Evolutionary conservation across 2,888 invertebrate species (phyloP).

Genomic region (Torymus aiolomorphi): DNA sequence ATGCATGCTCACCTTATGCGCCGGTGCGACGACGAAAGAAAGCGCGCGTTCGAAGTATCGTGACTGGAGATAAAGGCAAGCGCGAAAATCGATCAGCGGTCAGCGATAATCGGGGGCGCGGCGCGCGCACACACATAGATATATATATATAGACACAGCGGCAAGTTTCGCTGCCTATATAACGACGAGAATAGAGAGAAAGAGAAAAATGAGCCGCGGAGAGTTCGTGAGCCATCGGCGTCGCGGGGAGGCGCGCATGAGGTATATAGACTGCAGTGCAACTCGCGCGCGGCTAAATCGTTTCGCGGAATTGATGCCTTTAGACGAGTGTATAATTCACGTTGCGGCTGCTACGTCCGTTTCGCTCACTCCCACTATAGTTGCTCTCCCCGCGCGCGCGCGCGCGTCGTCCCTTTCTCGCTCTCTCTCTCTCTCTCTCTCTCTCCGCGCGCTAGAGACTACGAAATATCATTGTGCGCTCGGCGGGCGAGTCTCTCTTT

Average conservation of each 20-base stretch:
- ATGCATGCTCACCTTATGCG: background rate
- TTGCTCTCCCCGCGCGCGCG: too few relatives aligned
- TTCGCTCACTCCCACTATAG: too few relatives aligned
- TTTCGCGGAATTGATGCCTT: constrained; percentile 33
- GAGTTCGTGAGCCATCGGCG: background rate
- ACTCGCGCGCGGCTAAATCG: constrained; percentile 10
- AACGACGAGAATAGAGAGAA: background rate
- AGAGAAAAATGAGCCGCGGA: background rate
- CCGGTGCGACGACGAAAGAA: constrained; percentile 1
- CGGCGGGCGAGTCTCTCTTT: background rate
- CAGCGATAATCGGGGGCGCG: constrained; percentile 32
- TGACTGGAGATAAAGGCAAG: constrained; percentile 6
- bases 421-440: background rate
- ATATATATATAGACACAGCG: too few relatives aligned
- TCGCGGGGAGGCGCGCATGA: background rate
- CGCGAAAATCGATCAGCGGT: constrained; percentile 40
- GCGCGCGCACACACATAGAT: background rate
- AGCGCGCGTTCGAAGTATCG: background rate
- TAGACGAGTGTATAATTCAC: constrained; percentile 23
- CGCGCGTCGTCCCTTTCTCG: background rate
- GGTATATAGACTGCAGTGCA: background rate
- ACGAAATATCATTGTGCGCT: constrained; percentile 29
- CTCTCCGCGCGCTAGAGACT: background rate
- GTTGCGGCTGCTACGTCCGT: background rate
- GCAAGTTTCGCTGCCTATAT: background rate